Conservation (phyloP, 1,140 invertebrate species). For the Cephus cinctus region DNA sequence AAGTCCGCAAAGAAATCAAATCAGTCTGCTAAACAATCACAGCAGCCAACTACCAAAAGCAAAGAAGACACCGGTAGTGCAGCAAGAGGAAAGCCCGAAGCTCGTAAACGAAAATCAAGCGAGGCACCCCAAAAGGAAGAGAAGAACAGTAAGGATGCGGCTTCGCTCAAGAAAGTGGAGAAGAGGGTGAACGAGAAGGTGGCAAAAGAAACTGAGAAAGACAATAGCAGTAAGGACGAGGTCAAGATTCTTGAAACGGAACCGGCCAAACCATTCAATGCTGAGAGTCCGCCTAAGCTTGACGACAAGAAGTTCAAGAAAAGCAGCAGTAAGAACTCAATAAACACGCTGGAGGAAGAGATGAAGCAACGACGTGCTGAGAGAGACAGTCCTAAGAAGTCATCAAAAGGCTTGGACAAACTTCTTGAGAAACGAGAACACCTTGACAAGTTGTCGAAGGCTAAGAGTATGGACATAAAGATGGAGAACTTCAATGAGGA, state of each 20-base stretch:
- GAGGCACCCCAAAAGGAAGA: slow-evolving; percentile 51
- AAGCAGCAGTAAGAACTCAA: slow-evolving; percentile 30
- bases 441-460: slow-evolving; percentile 48
- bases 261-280: neutral
- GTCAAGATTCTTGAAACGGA: neutral
- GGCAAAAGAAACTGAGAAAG: no score
- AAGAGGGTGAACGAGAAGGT: slow-evolving; percentile 61
- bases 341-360: slow-evolving; percentile 57
- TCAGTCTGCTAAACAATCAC: slow-evolving; percentile 36
- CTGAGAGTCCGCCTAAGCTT: neutral
- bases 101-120: slow-evolving; percentile 60
- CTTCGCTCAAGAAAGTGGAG: slow-evolving; percentile 71
- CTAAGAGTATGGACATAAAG: slow-evolving; percentile 27
- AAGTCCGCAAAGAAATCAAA: slow-evolving; percentile 47
- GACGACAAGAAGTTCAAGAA: slow-evolving; percentile 3
- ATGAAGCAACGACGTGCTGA: slow-evolving; percentile 58
- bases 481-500: slow-evolving; percentile 14
- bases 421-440: slow-evolving; percentile 55
- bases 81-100: slow-evolving; percentile 51
- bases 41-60: slow-evolving; percentile 27
- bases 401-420: slow-evolving; percentile 54
- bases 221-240: neutral
- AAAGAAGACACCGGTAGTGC: slow-evolving; percentile 31
- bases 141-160: slow-evolving; percentile 60
- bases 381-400: slow-evolving; percentile 53